Conservation (phyloP, 2,797 vertebrate genomes). For the Enteromius radiatus region DNA sequence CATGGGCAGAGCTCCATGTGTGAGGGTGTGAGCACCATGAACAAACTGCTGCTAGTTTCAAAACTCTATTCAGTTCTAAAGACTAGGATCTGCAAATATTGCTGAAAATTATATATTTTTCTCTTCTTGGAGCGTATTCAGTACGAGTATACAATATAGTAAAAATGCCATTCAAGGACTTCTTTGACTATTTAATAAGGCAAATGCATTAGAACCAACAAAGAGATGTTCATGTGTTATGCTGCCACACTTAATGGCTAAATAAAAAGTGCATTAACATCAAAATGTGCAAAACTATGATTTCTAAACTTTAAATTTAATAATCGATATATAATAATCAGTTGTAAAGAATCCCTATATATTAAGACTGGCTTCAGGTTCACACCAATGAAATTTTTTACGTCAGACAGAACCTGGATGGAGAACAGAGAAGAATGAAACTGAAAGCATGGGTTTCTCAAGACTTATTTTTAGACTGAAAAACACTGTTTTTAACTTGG, state of each 20-base stretch:
- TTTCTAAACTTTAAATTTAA: neutral
- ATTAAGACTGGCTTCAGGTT: neutral
- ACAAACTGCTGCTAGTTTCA: constrained; percentile 37
- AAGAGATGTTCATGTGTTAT: neutral
- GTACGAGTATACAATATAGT: neutral
- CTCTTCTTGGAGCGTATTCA: neutral
- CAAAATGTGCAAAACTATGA: neutral
- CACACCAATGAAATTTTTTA: neutral
- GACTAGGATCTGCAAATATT: neutral
- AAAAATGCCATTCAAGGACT: neutral
- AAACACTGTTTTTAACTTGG: neutral
- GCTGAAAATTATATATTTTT: neutral
- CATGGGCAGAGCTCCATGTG: constrained; percentile 26
- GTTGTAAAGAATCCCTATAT: neutral
- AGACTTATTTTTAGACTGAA: neutral
- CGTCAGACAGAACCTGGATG: neutral
- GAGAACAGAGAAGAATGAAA: neutral
- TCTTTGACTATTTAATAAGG: neutral
- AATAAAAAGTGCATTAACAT: neutral
- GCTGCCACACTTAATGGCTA: neutral
- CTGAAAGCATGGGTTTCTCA: constrained; percentile 6
- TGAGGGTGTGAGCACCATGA: constrained; percentile 16
- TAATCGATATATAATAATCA: neutral
- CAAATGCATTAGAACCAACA: neutral
- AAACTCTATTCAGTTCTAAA: constrained; percentile 12